Evolutionary conservation across 2,888 invertebrate genomes (phyloP).

Genomic region (Nomada fucata): DNA sequence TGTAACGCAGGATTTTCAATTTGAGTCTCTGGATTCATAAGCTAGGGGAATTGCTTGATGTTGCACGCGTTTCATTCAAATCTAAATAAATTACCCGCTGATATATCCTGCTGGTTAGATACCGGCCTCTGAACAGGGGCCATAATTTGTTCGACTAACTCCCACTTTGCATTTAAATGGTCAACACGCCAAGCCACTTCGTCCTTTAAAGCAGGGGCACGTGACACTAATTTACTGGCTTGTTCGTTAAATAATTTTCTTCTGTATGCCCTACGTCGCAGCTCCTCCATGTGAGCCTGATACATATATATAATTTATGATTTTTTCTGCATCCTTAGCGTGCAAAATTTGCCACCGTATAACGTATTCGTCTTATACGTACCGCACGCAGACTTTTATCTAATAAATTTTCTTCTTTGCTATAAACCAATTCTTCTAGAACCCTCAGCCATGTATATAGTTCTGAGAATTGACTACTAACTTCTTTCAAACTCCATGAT

Average conservation of each 20-base stretch:
- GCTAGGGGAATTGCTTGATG: no score
- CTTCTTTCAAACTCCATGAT: constrained; percentile 91
- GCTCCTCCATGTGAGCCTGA: constrained; percentile 91
- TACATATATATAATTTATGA: constrained; percentile 11
- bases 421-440: constrained; percentile 91
- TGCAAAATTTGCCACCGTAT: not conserved
- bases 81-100: constrained; percentile 78
- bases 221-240: constrained; percentile 89
- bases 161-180: constrained; percentile 92
- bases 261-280: constrained; percentile 89
- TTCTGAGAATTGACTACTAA: constrained; percentile 91
- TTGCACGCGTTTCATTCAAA: not conserved
- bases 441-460: constrained; percentile 92
- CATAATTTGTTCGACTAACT: constrained; percentile 89
- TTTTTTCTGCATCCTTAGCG: not conserved
- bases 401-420: constrained; percentile 89
- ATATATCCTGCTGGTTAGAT: constrained; percentile 81
- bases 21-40: not conserved
- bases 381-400: constrained; percentile 89
- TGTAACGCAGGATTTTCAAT: constrained; percentile 79
- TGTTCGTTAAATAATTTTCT: constrained; percentile 92
- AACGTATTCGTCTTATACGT: constrained; percentile 44
- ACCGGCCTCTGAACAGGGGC: constrained; percentile 86
- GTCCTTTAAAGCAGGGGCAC: constrained; percentile 87
- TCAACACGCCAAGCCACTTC: constrained; percentile 90